Percentiles rank a stretch among this genome's conserved stretches.
These are phyloP conservation scores for Liodrosophila aerea DNA, from an alignment of 2,888 invertebrate species.

Conservation along the genomic window DNA sequence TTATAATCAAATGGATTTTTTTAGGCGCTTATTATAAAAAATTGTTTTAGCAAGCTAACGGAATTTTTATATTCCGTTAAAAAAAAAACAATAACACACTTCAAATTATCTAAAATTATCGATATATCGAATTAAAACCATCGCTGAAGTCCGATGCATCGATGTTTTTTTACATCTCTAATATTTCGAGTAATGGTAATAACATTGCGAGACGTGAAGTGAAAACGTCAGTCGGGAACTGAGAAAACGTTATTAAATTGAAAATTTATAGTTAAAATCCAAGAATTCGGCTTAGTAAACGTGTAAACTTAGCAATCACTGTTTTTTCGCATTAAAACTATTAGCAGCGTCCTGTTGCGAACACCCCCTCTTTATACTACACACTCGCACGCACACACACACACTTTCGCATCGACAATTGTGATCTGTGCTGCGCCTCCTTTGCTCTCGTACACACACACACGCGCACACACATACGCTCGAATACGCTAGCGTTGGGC, in stretches of 20 bases:
- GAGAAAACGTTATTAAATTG: slow-evolving; percentile 27
- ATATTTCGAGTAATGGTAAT: slow-evolving; percentile 60
- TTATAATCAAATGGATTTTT: too few species aligned
- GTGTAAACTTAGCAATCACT: slow-evolving; percentile 1
- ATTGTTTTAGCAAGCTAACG: too few species aligned
- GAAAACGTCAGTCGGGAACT: slow-evolving; percentile 54
- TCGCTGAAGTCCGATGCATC: too few species aligned
- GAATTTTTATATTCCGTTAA: too few species aligned
- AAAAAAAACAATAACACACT: too few species aligned
- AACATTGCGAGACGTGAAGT: slow-evolving; percentile 57
- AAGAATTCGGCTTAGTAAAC: not conserved
- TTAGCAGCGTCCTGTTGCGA: slow-evolving; percentile 31
- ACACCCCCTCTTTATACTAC: slow-evolving; percentile 3
- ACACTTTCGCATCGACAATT: slow-evolving; percentile 35
- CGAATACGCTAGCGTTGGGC: slow-evolving; percentile 25
- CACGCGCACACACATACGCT: slow-evolving; percentile 18
- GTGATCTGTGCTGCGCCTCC: slow-evolving; percentile 58
- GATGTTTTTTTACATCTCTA: too few species aligned
- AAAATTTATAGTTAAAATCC: slow-evolving; percentile 23
- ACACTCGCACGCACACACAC: slow-evolving; percentile 20
- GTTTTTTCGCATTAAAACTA: not conserved
- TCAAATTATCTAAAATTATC: too few species aligned
- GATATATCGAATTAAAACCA: too few species aligned
- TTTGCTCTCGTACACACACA: slow-evolving; percentile 40
- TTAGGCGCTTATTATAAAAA: too few species aligned